Evolutionary conservation across 2,888 invertebrate genomes (phyloP).

Genomic region (Cotesia congregata): DNA sequence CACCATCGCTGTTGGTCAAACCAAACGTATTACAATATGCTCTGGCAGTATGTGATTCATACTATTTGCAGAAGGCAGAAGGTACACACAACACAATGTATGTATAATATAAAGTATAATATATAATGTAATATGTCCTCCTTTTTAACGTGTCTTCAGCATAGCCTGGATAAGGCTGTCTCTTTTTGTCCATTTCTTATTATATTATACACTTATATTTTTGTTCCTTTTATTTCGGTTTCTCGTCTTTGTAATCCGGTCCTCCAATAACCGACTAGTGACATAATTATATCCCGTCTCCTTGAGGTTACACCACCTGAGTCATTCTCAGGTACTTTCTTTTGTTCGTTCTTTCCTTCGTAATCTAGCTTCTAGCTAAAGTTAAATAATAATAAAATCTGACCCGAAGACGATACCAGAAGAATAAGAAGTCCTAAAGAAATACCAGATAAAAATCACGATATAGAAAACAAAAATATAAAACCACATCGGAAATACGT

Average conservation of each 20-base stretch:
- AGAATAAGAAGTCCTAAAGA: not conserved
- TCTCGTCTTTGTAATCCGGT: constrained; percentile 46
- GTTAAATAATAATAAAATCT: constrained; percentile 7
- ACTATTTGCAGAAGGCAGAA: constrained; percentile 54
- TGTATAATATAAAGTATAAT: not conserved
- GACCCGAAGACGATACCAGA: not conserved
- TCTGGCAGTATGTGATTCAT: constrained; percentile 59
- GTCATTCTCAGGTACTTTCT: constrained; percentile 62
- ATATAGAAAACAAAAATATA: not conserved
- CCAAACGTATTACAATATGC: constrained; percentile 49
- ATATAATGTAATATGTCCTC: constrained; percentile 39
- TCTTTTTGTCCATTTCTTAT: constrained; percentile 36
- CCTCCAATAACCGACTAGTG: constrained; percentile 58
- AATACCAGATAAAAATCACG: not conserved
- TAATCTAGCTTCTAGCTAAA: not conserved
- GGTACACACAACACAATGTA: no score
- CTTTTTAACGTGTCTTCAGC: constrained; percentile 47
- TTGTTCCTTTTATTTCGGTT: constrained; percentile 24
- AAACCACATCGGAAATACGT: not conserved
- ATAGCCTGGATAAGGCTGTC: constrained; percentile 18
- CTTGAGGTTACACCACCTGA: constrained; percentile 61
- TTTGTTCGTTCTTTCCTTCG: constrained; percentile 52
- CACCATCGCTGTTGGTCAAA: constrained; percentile 44
- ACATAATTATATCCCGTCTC: constrained; percentile 64
- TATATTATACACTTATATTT: not conserved